These are phyloP conservation scores for Liopterus haemorrhoidalis DNA, from an alignment of 2,888 invertebrate species.

Conservation along the genomic window DNA sequence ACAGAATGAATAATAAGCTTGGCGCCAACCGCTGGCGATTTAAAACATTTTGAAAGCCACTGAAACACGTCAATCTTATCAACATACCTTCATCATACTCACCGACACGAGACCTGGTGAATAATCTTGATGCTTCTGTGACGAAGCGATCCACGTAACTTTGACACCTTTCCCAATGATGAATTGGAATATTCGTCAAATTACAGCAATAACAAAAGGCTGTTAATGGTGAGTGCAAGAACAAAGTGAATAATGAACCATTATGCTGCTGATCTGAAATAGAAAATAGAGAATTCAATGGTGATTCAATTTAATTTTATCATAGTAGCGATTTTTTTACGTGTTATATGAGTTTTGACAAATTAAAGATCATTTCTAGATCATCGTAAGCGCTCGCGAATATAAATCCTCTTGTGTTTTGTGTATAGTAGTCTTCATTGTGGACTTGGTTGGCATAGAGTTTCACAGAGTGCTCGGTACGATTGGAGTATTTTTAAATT, in stretches of 20 bases:
- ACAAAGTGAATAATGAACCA: slow-evolving; percentile 90
- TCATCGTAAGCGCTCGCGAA: too few species aligned
- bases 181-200: slow-evolving; percentile 75
- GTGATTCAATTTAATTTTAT: slow-evolving; percentile 10
- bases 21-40: background rate
- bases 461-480: too few species aligned
- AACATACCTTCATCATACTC: slow-evolving; percentile 40
- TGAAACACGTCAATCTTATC: slow-evolving; percentile 15
- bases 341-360: too few species aligned
- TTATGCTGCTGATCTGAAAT: slow-evolving; percentile 71
- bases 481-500: too few species aligned
- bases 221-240: slow-evolving; percentile 89
- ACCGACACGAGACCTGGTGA: slow-evolving; percentile 78
- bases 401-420: too few species aligned
- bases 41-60: slow-evolving; percentile 4
- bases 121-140: slow-evolving; percentile 77
- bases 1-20: background rate
- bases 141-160: slow-evolving; percentile 83
- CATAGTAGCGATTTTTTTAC: background rate
- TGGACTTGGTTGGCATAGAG: too few species aligned
- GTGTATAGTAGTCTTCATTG: too few species aligned
- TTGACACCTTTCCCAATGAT: slow-evolving; percentile 87
- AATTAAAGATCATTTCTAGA: too few species aligned
- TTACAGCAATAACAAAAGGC: slow-evolving; percentile 90
- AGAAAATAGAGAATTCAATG: slow-evolving; percentile 23